Percentiles rank a stretch among this genome's conserved stretches.
phyloP scores from a whole-genome alignment of 2,888 invertebrate species.

The Ophion obscuratus region DNA sequence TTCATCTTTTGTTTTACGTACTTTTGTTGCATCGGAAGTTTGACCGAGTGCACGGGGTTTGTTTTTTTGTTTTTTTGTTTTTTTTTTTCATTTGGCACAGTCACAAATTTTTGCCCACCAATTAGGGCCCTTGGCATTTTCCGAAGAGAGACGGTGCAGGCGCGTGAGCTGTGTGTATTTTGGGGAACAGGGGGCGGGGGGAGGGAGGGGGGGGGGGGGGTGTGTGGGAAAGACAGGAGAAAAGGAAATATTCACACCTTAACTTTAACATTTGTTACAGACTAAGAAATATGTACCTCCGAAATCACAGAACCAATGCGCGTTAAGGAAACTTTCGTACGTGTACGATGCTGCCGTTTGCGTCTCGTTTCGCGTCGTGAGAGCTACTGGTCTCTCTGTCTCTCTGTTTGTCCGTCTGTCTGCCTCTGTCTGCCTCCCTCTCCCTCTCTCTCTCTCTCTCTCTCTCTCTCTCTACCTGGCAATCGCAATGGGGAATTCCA shows the following conservation, averaged over 20 bases:
- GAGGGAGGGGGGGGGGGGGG: conserved; percentile 20
- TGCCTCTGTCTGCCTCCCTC: background rate
- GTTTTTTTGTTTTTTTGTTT: conserved; percentile 16
- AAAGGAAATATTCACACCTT: conserved; percentile 82
- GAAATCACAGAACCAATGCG: conserved; percentile 84
- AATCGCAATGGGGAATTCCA: background rate
- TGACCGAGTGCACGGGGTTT: conserved; percentile 53
- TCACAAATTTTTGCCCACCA: conserved; percentile 73
- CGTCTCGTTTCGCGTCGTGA: too few species aligned
- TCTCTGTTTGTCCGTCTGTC: too few species aligned
- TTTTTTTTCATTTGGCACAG: conserved; percentile 72
- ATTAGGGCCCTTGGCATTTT: conserved; percentile 80
- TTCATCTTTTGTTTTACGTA: conserved; percentile 12
- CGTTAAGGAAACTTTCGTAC: conserved; percentile 24
- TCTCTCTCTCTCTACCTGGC: background rate
- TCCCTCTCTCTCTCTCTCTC: background rate
- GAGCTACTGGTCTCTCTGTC: background rate
- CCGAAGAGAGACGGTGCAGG: conserved; percentile 67
- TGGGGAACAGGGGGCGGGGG: conserved; percentile 29
- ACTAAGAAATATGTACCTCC: conserved; percentile 83
- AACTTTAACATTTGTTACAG: conserved; percentile 81
- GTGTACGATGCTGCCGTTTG: conserved; percentile 5
- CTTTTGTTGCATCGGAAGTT: conserved; percentile 64
- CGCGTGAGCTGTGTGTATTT: background rate
- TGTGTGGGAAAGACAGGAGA: conserved; percentile 71